Percentiles rank a stretch among this genome's conserved stretches.
These are phyloP conservation scores for Limnothrissa miodon DNA, from an alignment of 2,113 vertebrate genomes.

Conservation along the genomic window DNA sequence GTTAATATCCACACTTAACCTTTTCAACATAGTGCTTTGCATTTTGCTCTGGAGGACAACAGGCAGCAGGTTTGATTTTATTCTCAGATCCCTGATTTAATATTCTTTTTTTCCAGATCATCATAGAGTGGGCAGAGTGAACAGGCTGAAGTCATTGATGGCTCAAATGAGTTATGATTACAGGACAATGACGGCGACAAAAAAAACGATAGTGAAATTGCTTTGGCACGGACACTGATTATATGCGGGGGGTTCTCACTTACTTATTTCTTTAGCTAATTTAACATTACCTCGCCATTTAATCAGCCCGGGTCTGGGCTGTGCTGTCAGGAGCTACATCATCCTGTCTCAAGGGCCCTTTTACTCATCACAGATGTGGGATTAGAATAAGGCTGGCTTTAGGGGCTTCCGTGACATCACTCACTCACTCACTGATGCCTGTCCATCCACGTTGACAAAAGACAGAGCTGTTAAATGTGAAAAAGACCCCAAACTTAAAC, in stretches of 20 bases:
- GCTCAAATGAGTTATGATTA: constrained; percentile 13
- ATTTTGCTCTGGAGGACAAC: not conserved
- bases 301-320: constrained; percentile 36
- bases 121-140: not conserved
- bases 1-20: not conserved
- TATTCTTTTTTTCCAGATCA: not conserved
- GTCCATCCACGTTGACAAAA: not conserved
- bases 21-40: not conserved
- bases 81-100: not conserved
- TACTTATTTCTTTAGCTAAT: constrained; percentile 22
- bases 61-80: not conserved
- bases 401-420: constrained; percentile 37
- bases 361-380: constrained; percentile 50
- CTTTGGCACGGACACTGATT: constrained; percentile 13
- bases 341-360: constrained; percentile 34
- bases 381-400: constrained; percentile 46
- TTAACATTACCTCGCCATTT: constrained; percentile 34
- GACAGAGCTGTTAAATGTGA: constrained; percentile 26
- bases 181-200: not conserved
- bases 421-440: constrained; percentile 35
- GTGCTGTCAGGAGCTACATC: constrained; percentile 35
- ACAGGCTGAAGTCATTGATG: not conserved
- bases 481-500: constrained; percentile 25
- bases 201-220: not conserved
- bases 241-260: constrained; percentile 13